A percentile compares a stretch with the other conserved stretches of the same genome.
Conservation (phyloP, 2,113 vertebrate species). For the Aplodontia rufa region DNA sequence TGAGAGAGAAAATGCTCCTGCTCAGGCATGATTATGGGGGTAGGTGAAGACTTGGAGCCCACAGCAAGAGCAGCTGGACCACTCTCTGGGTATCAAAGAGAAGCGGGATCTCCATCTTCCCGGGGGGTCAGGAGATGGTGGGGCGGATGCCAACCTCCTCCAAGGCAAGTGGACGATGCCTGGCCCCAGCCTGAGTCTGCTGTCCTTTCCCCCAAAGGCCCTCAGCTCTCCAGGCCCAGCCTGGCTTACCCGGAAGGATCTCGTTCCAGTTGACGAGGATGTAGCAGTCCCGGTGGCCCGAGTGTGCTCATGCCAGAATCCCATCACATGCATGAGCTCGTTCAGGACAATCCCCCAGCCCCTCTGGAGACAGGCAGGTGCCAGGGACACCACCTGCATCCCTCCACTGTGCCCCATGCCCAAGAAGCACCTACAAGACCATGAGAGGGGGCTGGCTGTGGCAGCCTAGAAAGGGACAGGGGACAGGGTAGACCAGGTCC, state of each 20-base stretch:
- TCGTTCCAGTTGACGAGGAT: slow-evolving; percentile 79
- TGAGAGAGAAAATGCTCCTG: neutral
- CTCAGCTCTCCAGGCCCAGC: no score
- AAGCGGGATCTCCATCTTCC: neutral
- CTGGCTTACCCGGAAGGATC: slow-evolving; percentile 81
- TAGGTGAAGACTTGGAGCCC: neutral
- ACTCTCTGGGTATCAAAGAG: neutral
- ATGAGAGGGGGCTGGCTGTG: neutral
- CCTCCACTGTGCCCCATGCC: slow-evolving; percentile 83
- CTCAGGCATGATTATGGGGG: neutral
- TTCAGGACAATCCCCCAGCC: slow-evolving; percentile 85
- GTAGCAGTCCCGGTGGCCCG: slow-evolving; percentile 79
- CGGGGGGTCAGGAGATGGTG: neutral
- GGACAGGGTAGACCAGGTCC: neutral
- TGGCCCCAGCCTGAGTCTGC: neutral
- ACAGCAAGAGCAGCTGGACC: neutral
- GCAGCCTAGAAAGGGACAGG: accelerated
- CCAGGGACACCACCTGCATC: slow-evolving; percentile 81
- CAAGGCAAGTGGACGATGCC: no score
- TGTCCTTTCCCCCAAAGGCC: neutral
- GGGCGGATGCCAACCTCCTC: neutral
- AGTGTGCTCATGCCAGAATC: slow-evolving; percentile 89
- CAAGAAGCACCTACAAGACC: slow-evolving; percentile 85
- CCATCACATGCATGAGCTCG: slow-evolving; percentile 87
- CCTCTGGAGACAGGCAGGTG: slow-evolving; percentile 69